phyloP scores from a whole-genome alignment of 2,797 vertebrate species.

The Pagetopsis macropterus region DNA sequence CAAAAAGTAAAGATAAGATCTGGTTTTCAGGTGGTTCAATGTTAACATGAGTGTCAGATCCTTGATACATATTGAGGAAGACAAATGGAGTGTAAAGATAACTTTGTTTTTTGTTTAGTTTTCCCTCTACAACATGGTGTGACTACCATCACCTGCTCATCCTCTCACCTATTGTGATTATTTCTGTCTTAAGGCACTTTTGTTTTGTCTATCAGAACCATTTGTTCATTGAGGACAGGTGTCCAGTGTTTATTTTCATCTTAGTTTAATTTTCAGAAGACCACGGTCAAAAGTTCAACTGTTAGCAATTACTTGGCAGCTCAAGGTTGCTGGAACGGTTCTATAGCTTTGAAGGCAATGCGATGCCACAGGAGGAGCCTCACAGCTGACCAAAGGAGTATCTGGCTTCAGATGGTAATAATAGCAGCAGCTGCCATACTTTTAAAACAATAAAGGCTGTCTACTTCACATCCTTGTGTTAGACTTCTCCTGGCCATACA shows the following conservation, averaged over 20 bases:
- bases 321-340: constrained; percentile 61
- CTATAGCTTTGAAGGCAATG: constrained; percentile 64
- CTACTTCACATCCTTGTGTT: constrained; percentile 39
- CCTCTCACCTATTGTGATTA: constrained; percentile 17
- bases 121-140: not conserved
- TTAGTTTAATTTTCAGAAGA: constrained; percentile 47
- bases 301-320: constrained; percentile 66
- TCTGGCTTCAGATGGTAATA: constrained; percentile 71
- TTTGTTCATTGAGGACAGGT: constrained; percentile 58
- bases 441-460: constrained; percentile 48
- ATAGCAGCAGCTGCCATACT: constrained; percentile 72
- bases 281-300: constrained; percentile 60
- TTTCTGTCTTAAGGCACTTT: constrained; percentile 5
- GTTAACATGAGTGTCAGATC: no score
- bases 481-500: constrained; percentile 18
- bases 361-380: constrained; percentile 62
- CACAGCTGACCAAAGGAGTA: constrained; percentile 49
- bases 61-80: not conserved
- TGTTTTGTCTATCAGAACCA: constrained; percentile 20
- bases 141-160: constrained; percentile 19
- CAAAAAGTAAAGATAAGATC: not conserved
- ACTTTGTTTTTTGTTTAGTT: not conserved
- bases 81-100: not conserved
- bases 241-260: constrained; percentile 60
- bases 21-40: not conserved